A percentile compares a stretch with the other conserved stretches of the same genome.
These are phyloP conservation scores for Corythoichthys intestinalis DNA, from an alignment of 2,113 vertebrate genomes.

Conservation along the genomic window DNA sequence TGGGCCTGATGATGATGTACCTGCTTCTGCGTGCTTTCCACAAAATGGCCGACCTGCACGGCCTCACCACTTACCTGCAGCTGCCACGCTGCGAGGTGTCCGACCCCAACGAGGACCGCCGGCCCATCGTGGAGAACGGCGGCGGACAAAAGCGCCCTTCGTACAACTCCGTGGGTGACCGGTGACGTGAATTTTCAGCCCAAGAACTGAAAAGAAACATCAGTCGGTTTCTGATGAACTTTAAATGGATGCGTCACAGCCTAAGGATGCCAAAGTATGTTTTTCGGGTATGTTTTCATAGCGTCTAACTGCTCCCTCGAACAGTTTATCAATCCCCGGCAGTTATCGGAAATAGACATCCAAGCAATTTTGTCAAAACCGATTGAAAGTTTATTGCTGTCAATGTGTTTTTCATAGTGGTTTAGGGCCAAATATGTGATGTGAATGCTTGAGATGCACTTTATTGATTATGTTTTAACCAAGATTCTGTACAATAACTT, in stretches of 20 bases:
- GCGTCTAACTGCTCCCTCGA: neutral
- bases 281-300: neutral
- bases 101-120: conserved; percentile 56
- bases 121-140: conserved; percentile 51
- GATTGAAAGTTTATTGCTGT: neutral
- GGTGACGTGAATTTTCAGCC: conserved; percentile 40
- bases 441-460: conserved; percentile 43
- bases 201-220: neutral
- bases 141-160: conserved; percentile 19
- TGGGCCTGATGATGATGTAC: conserved; percentile 83
- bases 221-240: neutral
- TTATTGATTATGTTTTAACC: conserved; percentile 24
- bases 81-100: conserved; percentile 68
- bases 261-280: conserved; percentile 5
- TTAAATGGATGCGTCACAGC: conserved; percentile 3
- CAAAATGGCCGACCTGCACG: conserved; percentile 78
- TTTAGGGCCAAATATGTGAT: neutral
- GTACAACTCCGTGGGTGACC: conserved; percentile 77
- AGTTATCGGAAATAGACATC: too few relatives aligned
- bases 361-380: too few relatives aligned
- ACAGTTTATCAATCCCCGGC: too few relatives aligned
- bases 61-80: conserved; percentile 79
- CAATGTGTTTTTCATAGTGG: neutral
- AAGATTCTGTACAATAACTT: neutral
- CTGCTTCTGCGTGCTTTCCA: conserved; percentile 81